Percentiles rank a stretch among this genome's conserved stretches.
Conservation (phyloP, 2,113 vertebrate species). For the Bos javanicus region DNA sequence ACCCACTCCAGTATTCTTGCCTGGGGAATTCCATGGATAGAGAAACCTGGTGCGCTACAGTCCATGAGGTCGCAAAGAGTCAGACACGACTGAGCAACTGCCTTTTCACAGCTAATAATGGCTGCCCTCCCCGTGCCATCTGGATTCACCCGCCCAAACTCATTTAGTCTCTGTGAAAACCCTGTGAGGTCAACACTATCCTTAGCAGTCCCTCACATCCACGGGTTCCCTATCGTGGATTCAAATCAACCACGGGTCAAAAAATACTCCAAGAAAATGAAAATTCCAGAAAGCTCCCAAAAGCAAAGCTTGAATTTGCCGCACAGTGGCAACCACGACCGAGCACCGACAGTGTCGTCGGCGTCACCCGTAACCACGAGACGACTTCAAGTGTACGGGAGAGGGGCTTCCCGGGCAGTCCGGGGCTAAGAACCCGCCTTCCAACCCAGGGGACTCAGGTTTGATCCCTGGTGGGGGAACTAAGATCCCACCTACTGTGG, state of each 20-base stretch:
- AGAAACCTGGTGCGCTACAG: not conserved
- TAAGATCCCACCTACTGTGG: not conserved
- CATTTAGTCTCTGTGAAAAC: not conserved
- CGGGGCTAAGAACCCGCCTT: not conserved
- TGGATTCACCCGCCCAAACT: fast-evolving
- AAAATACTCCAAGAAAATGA: not conserved
- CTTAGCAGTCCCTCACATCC: not conserved
- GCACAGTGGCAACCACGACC: fast-evolving
- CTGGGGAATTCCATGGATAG: not conserved
- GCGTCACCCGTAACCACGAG: fast-evolving
- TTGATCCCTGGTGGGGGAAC: not conserved
- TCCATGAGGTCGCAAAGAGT: not conserved
- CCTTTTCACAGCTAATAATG: not conserved
- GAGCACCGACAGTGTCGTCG: fast-evolving
- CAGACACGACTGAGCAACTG: not conserved
- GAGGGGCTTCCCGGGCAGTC: not conserved
- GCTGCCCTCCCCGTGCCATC: fast-evolving
- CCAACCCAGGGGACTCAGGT: not conserved
- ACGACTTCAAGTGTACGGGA: fast-evolving
- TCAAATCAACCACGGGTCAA: not conserved
- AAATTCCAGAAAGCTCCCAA: not conserved
- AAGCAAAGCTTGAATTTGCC: not conserved
- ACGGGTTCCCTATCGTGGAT: not conserved
- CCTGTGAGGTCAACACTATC: not conserved
- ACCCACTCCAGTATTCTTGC: not conserved